A percentile compares a stretch with the other conserved stretches of the same genome.
These are phyloP conservation scores for Ictidomys tridecemlineatus DNA, from an alignment of 2,113 vertebrate species.

Conservation along the genomic window DNA sequence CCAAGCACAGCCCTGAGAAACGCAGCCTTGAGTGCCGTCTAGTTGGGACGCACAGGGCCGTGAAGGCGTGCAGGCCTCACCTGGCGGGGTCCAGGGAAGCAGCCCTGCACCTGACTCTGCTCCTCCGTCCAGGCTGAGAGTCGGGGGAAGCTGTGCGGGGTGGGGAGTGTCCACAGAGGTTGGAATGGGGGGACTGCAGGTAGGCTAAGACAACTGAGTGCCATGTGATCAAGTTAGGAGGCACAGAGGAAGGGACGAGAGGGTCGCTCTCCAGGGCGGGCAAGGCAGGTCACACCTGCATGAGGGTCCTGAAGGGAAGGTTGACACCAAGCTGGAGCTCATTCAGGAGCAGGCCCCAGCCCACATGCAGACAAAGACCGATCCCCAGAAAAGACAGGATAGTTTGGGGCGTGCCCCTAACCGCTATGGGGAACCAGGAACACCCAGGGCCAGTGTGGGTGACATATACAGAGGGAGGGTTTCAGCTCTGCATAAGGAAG, in stretches of 20 bases:
- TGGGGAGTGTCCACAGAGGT: neutral
- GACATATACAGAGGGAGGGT: too few relatives aligned
- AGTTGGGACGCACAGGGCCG: too few relatives aligned
- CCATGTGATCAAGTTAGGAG: rapidly evolving
- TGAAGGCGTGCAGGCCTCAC: neutral
- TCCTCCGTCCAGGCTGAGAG: neutral
- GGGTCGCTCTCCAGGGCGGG: rapidly evolving
- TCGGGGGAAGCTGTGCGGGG: rapidly evolving
- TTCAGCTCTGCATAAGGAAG: too few relatives aligned
- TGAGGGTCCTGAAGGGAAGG: too few relatives aligned
- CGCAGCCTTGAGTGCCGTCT: neutral
- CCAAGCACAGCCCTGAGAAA: neutral
- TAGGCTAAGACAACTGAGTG: neutral
- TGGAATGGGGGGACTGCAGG: neutral
- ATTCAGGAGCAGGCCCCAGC: neutral
- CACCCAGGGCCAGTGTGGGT: too few relatives aligned
- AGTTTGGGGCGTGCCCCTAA: rapidly evolving
- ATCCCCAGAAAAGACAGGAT: neutral
- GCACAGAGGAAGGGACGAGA: neutral
- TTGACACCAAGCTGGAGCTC: neutral
- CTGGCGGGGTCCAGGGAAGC: neutral
- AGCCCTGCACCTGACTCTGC: rapidly evolving
- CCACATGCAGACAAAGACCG: neutral
- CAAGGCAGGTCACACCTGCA: neutral
- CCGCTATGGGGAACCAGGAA: too few relatives aligned